Percentiles rank a stretch among this genome's conserved stretches.
These are phyloP conservation scores for Poeciliopsis gracilis DNA, from an alignment of 2,797 vertebrate species.

Conservation along the genomic window DNA sequence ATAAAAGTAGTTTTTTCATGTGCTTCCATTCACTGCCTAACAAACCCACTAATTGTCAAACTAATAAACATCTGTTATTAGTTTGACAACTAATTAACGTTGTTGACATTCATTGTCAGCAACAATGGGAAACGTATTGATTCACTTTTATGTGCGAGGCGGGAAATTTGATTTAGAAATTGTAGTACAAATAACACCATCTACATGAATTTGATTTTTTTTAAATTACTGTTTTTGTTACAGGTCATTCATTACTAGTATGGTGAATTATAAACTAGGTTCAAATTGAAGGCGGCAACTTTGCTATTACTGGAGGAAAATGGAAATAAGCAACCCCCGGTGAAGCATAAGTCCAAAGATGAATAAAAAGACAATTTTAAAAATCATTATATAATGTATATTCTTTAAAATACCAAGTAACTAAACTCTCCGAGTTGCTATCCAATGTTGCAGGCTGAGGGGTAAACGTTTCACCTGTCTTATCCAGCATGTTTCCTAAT, in stretches of 20 bases:
- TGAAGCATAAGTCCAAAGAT: not conserved
- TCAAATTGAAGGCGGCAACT: not conserved
- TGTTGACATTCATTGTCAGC: too few relatives aligned
- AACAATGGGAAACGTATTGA: not conserved
- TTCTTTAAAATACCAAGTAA: not conserved
- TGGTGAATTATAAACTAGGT: not conserved
- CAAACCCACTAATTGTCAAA: not conserved
- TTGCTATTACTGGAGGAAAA: not conserved
- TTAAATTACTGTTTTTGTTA: not conserved
- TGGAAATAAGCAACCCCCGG: not conserved
- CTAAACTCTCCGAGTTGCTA: not conserved
- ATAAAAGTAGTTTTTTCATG: not conserved
- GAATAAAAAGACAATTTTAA: not conserved
- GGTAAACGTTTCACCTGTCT: not conserved
- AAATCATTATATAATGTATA: not conserved
- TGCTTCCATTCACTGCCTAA: not conserved
- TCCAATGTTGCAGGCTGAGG: not conserved
- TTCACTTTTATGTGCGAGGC: not conserved
- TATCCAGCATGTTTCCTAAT: not conserved
- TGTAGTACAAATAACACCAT: not conserved
- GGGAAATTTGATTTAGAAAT: not conserved
- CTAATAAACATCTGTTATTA: not conserved
- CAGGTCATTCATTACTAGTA: not conserved
- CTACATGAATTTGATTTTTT: not conserved
- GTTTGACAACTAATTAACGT: too few relatives aligned